phyloP scores from a whole-genome alignment of 2,113 vertebrate species.

The cat (Felis catus) region DNA sequence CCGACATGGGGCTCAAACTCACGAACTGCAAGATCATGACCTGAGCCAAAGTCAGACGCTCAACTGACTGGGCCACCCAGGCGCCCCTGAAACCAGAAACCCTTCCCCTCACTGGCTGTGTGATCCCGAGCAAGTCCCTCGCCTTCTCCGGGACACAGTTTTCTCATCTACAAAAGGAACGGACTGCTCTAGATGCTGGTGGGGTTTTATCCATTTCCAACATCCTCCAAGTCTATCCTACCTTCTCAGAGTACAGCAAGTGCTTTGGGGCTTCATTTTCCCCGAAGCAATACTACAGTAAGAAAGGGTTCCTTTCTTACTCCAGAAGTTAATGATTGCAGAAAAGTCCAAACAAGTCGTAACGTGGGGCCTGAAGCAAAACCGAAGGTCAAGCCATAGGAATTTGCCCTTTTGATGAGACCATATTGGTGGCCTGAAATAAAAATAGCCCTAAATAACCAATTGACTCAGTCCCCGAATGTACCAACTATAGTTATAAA shows the following conservation, averaged over 20 bases:
- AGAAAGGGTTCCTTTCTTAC: constrained; percentile 18
- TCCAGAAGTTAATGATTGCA: constrained; percentile 12
- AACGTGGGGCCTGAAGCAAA: not conserved
- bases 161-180: constrained; percentile 26
- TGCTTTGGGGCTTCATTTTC: not conserved
- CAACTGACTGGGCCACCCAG: too few relatives aligned
- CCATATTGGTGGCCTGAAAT: constrained; percentile 39
- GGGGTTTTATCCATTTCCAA: not conserved
- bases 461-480: constrained; percentile 7
- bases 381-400: not conserved
- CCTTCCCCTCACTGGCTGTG: not conserved
- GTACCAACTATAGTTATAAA: constrained; percentile 45
- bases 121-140: constrained; percentile 10
- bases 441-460: constrained; percentile 47
- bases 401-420: constrained; percentile 9
- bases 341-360: constrained; percentile 24
- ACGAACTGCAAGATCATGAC: too few relatives aligned
- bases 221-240: not conserved
- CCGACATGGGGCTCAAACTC: too few relatives aligned
- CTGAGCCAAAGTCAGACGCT: too few relatives aligned
- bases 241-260: not conserved
- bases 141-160: constrained; percentile 4
- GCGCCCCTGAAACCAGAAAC: too few relatives aligned
- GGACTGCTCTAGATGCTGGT: not conserved
- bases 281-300: not conserved